These are phyloP conservation scores for Sipha flava DNA, from an alignment of 1,140 invertebrate species.

Conservation along the genomic window DNA sequence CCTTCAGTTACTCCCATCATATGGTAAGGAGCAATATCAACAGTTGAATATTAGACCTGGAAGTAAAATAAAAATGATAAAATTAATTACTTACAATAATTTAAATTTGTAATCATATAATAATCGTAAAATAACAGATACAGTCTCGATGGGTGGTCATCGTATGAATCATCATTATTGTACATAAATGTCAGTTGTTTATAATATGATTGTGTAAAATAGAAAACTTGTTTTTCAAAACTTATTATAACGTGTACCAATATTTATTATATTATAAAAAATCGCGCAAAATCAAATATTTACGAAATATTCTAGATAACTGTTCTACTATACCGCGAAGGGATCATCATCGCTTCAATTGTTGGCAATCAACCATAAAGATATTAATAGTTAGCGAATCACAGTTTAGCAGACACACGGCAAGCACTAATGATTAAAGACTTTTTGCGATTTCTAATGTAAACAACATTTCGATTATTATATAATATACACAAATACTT, in stretches of 20 bases:
- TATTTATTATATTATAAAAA: too few relatives aligned
- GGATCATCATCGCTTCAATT: background rate
- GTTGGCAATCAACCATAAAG: conserved; percentile 5
- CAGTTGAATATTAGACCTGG: background rate
- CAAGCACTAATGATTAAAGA: background rate
- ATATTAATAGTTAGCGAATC: conserved; percentile 15
- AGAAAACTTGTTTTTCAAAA: background rate
- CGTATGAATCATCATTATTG: background rate
- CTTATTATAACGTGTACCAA: background rate
- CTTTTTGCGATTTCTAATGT: background rate
- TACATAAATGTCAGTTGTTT: background rate
- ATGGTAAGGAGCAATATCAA: conserved; percentile 27
- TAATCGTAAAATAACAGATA: too few relatives aligned
- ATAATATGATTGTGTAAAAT: background rate
- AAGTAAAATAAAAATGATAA: background rate
- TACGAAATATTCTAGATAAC: background rate
- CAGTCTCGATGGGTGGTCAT: background rate
- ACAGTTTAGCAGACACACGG: background rate
- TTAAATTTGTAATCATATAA: too few relatives aligned
- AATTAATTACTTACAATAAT: background rate
- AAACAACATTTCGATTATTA: background rate
- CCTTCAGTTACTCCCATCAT: conserved; percentile 32
- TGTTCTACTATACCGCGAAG: background rate
- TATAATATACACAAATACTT: too few relatives aligned
- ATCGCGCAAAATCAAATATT: background rate